These are phyloP conservation scores for Petrocephalus zakoni DNA, from an alignment of 2,113 vertebrate genomes.

Conservation along the genomic window DNA sequence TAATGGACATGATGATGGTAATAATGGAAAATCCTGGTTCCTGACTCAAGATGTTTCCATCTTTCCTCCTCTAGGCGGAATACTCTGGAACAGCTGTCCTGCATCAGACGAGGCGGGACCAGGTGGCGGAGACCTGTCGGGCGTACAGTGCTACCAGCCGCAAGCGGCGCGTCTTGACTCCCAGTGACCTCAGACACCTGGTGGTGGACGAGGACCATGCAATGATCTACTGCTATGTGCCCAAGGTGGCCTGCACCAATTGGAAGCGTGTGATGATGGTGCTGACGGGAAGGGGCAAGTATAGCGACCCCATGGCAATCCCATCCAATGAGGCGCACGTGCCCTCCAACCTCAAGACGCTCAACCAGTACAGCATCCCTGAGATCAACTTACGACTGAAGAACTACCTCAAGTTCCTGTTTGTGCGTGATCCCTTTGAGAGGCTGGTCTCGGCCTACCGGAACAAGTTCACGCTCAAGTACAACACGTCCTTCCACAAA, in stretches of 20 bases:
- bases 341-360: slow-evolving; percentile 86
- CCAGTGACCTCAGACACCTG: slow-evolving; percentile 85
- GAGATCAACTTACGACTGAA: slow-evolving; percentile 97
- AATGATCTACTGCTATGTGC: slow-evolving; percentile 97
- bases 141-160: slow-evolving; percentile 73
- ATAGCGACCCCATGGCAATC: slow-evolving; percentile 93
- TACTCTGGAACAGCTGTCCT: slow-evolving; percentile 75
- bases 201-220: slow-evolving; percentile 95
- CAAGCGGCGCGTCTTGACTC: slow-evolving; percentile 84
- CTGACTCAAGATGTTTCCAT: not conserved
- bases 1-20: not conserved
- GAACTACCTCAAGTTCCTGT: slow-evolving; percentile 96
- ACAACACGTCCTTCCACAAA: slow-evolving; percentile 97
- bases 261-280: slow-evolving; percentile 99
- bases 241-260: slow-evolving; percentile 98
- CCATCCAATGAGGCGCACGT: slow-evolving; percentile 89
- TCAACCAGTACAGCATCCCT: slow-evolving; percentile 93
- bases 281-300: slow-evolving; percentile 86
- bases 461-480: slow-evolving; percentile 98
- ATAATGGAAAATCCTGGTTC: not conserved
- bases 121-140: slow-evolving; percentile 79
- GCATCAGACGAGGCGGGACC: slow-evolving; percentile 85
- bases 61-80: slow-evolving; percentile 62
- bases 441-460: slow-evolving; percentile 93
- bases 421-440: slow-evolving; percentile 94